Evolutionary conservation across 2,797 vertebrate genomes (phyloP), one percentile per base, ranked within the genome.

Genomic region (Coregonus ussuriensis): DNA sequence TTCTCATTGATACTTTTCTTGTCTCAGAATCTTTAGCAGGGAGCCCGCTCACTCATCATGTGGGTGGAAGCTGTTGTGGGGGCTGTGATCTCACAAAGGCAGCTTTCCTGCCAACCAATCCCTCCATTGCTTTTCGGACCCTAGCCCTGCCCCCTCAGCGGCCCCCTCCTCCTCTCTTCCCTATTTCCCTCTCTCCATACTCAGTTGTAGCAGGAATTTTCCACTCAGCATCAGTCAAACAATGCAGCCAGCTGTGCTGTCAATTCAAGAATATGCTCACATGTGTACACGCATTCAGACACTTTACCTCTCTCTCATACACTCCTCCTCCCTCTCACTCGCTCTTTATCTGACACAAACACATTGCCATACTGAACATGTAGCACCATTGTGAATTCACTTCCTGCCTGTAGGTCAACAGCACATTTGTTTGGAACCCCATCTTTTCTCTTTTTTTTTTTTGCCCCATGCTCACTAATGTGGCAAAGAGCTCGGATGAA

Each of bases 41-140:
- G 41, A 47, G 41, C 2, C 41, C 9, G 41, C 35, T 47, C n/a
- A 41, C 72, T 54, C 35, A 51, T 72, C 82, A 79, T 89, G 89
- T 89, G 88, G 83, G 41, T 80, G 81, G 86, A 87, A 84, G 89
- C 89, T 94, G 93, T 93, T 92, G 93, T 93, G 89, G 88, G 90
- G 94, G 89, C 87, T 86, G 88, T 95, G 94, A 93, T 84, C 91
- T 94, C 92, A 93, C 81, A 86, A 91, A 92, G 93, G 93, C 93
- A 94, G 92, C 91, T 94, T 95, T 94, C 78, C 83, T 25, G 73
- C 75, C 84, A 88, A 86, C 91, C 91, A 93, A 94, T 94, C 88
- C 78, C 82, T 78, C 54, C 1, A 80, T 52, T 7, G 82, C 85
- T 85, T 62, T 83, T 83, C 85, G 84, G 79, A 86, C 63, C 52